Conservation (phyloP, 2,888 invertebrate species). For the Matsumyia berberina region DNA sequence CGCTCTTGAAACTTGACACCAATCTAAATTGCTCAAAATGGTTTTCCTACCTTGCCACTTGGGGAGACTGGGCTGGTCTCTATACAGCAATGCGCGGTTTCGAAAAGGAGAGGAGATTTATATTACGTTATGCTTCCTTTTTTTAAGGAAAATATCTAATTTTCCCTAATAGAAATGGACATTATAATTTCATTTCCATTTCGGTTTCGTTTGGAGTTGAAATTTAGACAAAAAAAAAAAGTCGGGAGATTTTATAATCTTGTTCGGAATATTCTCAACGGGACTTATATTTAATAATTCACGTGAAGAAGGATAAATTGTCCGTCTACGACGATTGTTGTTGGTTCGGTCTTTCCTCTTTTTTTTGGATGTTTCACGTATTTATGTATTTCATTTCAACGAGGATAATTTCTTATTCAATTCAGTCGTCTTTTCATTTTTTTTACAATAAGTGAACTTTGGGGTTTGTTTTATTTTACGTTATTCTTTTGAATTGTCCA, state of each 20-base stretch:
- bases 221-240: conserved; percentile 66
- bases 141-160: conserved; percentile 70
- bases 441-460: conserved; percentile 26
- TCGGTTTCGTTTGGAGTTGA: conserved; percentile 74
- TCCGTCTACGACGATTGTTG: conserved; percentile 49
- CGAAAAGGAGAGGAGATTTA: conserved; percentile 56
- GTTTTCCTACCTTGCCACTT: conserved; percentile 54
- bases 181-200: conserved; percentile 76
- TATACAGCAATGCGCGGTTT: conserved; percentile 40
- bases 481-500: conserved; percentile 49
- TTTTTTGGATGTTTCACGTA: conserved; percentile 36
- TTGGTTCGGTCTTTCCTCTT: conserved; percentile 40
- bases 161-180: conserved; percentile 76
- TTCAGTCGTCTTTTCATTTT: conserved; percentile 39
- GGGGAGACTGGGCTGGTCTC: conserved; percentile 8
- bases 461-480: conserved; percentile 26
- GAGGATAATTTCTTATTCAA: conserved; percentile 70
- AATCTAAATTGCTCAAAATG: conserved; percentile 75
- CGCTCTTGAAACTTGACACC: conserved; percentile 76
- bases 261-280: conserved; percentile 72
- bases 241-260: conserved; percentile 75
- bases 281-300: conserved; percentile 74
- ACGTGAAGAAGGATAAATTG: conserved; percentile 65
- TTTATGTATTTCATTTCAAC: conserved; percentile 52
- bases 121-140: conserved; percentile 65